A percentile compares a stretch with the other conserved stretches of the same genome.
phyloP scores from a whole-genome alignment of 1,140 invertebrate genomes.

The Caenorhabditis latens region DNA sequence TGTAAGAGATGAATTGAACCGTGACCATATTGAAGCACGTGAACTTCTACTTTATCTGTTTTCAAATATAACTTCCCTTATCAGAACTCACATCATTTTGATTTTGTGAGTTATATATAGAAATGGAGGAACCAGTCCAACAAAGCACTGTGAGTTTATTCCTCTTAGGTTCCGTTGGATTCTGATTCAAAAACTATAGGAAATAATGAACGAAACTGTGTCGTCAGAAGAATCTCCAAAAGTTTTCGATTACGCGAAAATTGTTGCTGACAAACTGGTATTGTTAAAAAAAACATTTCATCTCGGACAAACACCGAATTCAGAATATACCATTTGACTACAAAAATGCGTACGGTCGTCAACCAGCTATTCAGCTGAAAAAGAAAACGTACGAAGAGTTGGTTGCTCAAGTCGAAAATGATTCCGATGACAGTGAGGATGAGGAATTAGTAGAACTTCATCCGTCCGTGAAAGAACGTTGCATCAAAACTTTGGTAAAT shows the following conservation, averaged over 20 bases:
- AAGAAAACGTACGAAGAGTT: constrained; percentile 33
- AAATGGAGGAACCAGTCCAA: constrained; percentile 27
- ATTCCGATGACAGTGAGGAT: constrained; percentile 2
- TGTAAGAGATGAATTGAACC: background rate
- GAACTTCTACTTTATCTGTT: background rate
- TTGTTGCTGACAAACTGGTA: constrained; percentile 30
- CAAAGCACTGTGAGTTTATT: background rate
- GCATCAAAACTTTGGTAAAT: background rate
- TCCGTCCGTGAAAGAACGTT: background rate
- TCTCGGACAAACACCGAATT: background rate
- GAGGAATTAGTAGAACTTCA: constrained; percentile 10
- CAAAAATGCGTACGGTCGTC: constrained; percentile 30
- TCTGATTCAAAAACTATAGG: background rate
- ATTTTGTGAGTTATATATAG: background rate
- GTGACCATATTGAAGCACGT: background rate
- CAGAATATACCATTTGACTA: constrained; percentile 39
- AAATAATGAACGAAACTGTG: background rate
- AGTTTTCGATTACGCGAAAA: background rate
- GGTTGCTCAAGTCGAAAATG: background rate
- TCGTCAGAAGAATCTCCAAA: background rate
- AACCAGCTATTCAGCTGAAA: constrained; percentile 41
- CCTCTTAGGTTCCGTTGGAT: background rate
- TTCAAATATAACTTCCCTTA: background rate
- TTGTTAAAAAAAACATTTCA: too few species aligned
- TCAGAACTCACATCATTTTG: background rate